These are phyloP conservation scores for Minunthozetes semirufus DNA, from an alignment of 2,888 invertebrate species.

Conservation along the genomic window DNA sequence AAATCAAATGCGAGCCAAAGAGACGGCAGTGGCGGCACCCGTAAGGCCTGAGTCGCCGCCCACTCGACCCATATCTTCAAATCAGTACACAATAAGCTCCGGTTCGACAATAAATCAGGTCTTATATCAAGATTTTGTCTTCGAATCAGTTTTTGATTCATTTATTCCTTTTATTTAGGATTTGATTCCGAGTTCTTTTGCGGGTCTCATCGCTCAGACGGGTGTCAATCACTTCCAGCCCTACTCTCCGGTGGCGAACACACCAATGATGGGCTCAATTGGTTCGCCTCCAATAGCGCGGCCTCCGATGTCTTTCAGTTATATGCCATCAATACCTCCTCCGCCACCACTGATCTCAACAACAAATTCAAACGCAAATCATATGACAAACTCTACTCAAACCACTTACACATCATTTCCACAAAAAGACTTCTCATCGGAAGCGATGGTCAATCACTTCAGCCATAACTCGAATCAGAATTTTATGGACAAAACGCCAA, in stretches of 20 bases:
- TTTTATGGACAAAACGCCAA: background rate
- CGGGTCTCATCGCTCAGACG: conserved; percentile 37
- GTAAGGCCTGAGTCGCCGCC: conserved; percentile 33
- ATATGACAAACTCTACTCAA: conserved; percentile 1
- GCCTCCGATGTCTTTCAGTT: background rate
- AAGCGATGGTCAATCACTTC: background rate
- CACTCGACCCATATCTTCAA: conserved; percentile 36
- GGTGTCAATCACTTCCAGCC: conserved; percentile 31
- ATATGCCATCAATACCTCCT: background rate
- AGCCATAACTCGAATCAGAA: background rate
- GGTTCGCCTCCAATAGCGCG: background rate
- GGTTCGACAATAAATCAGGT: conserved; percentile 10
- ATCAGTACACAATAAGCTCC: conserved; percentile 32
- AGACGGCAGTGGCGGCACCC: background rate
- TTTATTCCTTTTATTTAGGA: background rate
- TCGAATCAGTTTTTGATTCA: background rate
- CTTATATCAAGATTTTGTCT: background rate
- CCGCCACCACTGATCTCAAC: conserved; percentile 27
- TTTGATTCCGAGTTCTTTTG: conserved; percentile 37
- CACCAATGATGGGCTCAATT: background rate
- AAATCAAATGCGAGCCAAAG: background rate
- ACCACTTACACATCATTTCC: background rate
- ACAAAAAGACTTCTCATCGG: background rate
- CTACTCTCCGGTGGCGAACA: background rate
- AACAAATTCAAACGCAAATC: background rate